A percentile compares a stretch with the other conserved stretches of the same genome.
These are phyloP conservation scores for Pheucticus melanocephalus DNA, from an alignment of 2,113 vertebrate genomes.

Conservation along the genomic window DNA sequence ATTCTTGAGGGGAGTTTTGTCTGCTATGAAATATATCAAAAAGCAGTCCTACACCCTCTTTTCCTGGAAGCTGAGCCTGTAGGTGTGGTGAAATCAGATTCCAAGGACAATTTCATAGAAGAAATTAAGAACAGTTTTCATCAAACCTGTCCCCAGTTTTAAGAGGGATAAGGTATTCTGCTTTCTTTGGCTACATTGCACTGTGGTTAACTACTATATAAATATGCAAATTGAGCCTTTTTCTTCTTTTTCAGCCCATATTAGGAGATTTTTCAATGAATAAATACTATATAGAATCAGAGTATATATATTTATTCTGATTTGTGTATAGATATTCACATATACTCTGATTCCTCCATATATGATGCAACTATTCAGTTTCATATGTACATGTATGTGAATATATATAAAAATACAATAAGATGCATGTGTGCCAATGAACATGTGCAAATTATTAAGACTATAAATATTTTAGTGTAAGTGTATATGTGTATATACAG, in stretches of 20 bases:
- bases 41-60: neutral
- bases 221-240: neutral
- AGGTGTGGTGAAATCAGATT: neutral
- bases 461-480: neutral
- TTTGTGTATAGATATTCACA: neutral
- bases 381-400: neutral
- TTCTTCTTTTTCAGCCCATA: neutral
- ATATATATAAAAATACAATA: neutral
- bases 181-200: neutral
- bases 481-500: accelerated
- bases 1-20: neutral
- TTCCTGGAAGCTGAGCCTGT: neutral
- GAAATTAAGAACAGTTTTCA: neutral
- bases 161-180: neutral
- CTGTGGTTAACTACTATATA: neutral
- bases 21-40: neutral
- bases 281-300: neutral
- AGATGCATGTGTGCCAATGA: neutral
- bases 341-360: neutral
- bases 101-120: neutral
- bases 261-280: neutral
- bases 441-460: neutral
- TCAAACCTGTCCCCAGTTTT: neutral
- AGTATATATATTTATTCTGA: neutral
- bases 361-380: neutral